phyloP scores from a whole-genome alignment of 2,113 vertebrate species.

The Epinephelus lanceolatus region DNA sequence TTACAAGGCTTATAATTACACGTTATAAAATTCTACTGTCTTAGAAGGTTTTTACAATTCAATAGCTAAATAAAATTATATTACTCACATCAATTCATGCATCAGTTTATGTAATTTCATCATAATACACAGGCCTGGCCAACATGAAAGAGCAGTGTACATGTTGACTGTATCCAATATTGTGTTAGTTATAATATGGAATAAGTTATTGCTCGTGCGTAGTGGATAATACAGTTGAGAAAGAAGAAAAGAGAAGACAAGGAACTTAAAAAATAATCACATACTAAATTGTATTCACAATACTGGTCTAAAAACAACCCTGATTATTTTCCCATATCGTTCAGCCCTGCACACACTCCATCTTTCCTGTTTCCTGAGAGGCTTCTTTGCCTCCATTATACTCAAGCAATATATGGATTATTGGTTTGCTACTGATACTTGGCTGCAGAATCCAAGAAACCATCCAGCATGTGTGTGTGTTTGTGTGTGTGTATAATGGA shows the following conservation, averaged over 20 bases:
- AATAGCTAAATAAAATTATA: background rate
- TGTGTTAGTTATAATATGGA: no score
- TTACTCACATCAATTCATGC: background rate
- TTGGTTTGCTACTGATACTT: background rate
- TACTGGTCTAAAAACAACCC: no score
- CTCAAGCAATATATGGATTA: slow-evolving; percentile 15
- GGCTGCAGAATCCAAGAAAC: background rate
- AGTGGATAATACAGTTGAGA: no score
- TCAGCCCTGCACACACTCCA: background rate
- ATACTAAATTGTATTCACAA: no score
- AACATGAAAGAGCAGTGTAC: background rate
- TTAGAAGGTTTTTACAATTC: no score
- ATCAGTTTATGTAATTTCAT: background rate
- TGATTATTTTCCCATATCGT: no score
- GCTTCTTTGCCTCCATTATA: background rate
- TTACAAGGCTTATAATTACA: background rate
- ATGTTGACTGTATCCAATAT: background rate
- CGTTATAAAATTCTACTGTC: background rate
- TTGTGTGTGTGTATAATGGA: no score
- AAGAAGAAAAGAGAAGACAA: no score
- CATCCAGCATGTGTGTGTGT: no score
- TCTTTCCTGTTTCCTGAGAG: slow-evolving; percentile 26
- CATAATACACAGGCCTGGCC: background rate
- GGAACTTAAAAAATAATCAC: no score
- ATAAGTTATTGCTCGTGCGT: no score